Evolutionary conservation across 1,140 invertebrate genomes (phyloP), one percentile per base, ranked within the genome.

Genomic region (Drosophila neocordata): DNA sequence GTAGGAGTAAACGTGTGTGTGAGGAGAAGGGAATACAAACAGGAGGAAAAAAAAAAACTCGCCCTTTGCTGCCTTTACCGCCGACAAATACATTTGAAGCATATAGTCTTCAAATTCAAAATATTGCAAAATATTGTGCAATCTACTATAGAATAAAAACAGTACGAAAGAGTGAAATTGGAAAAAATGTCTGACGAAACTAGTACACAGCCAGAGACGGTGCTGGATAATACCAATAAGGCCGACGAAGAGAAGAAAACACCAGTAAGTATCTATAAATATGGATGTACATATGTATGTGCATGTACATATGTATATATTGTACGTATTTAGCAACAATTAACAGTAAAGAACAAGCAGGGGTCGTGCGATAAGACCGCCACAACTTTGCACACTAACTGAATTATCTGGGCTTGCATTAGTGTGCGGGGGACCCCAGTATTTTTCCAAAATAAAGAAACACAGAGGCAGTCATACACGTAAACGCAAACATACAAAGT

Each of bases 401-500:
- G 72, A 88, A 88, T 85, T 88, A 82, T 85, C 79, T 83, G 67
- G 59, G 69, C 62, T 48, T 56, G 53, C 69, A 63, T 37, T 58
- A 34, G 53, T 52, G 1, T 53, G 24, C 18, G 8, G 18, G 35
- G 38, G 8, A 15, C 9, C 57, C 34, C 73, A 73, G 83, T 88
- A 73, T 67, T 88, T 88, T 88, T 88, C 79, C 79, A 71, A 88
- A 88, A 88, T 73, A 71, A 34, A 38, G 24, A 58, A 55, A 53
- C 41, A 31, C 53, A 44, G 56, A 62, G 34, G 6, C 27, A 24
- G 22, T 24, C 2, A 24, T 24, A 68, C 53, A 48, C 37, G 31
- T 35, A 37, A 15, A 18, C 38, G 48, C n/a, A 38, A 48, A 24
- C 9, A 22, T 13, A 11, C n/a, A 24, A 5, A 56, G 53, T 51